Evolutionary conservation across 2,113 vertebrate genomes (phyloP).

Genomic region (Pachypanchax playfairii): DNA sequence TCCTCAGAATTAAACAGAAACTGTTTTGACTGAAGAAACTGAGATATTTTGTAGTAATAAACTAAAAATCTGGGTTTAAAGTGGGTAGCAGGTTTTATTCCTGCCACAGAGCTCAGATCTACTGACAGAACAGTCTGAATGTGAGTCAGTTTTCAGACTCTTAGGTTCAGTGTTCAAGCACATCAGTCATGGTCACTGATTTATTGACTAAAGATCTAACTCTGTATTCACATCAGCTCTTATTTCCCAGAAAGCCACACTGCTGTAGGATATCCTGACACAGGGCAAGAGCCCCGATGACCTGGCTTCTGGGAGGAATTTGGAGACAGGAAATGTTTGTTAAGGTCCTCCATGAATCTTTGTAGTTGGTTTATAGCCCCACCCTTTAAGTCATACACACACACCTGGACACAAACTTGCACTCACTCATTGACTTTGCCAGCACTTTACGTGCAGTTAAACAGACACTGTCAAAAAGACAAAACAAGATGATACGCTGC

Average conservation of each 20-base stretch:
- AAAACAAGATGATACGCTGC: no score
- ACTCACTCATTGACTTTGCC: background rate
- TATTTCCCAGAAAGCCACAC: constrained; percentile 29
- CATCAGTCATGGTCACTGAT: constrained; percentile 62
- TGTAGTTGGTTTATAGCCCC: background rate
- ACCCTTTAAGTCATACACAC: background rate
- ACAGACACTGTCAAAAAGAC: background rate
- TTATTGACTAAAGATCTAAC: constrained; percentile 58
- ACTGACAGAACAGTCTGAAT: constrained; percentile 30
- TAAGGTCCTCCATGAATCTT: constrained; percentile 10
- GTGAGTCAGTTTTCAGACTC: constrained; percentile 56
- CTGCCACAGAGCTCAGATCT: constrained; percentile 27
- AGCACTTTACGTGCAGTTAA: background rate
- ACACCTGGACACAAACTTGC: background rate
- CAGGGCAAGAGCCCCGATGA: constrained; percentile 15
- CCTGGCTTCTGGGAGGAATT: constrained; percentile 3
- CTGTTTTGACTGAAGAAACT: no score
- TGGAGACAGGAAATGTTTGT: constrained; percentile 1
- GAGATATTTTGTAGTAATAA: no score
- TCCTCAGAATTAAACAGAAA: no score
- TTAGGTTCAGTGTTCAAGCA: constrained; percentile 47
- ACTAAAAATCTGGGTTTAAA: no score
- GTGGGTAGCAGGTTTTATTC: background rate
- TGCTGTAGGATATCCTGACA: constrained; percentile 44
- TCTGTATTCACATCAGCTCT: constrained; percentile 44